These are phyloP conservation scores for Graphium colonna DNA, from an alignment of 2,888 invertebrate genomes.

Conservation along the genomic window DNA sequence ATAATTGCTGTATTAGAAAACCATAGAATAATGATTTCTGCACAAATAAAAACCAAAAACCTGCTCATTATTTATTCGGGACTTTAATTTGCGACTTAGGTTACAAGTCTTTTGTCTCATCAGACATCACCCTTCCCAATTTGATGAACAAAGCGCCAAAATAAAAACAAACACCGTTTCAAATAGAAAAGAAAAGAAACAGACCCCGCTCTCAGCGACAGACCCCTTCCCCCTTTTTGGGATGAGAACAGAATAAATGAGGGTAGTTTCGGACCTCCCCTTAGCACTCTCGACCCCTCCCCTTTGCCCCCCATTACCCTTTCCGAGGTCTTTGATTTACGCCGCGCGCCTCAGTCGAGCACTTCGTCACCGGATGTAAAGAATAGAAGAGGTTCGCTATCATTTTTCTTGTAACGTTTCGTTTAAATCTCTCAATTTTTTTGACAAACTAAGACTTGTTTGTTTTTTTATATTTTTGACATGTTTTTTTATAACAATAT, in stretches of 20 bases:
- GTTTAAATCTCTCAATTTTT: too few relatives aligned
- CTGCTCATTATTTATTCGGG: too few relatives aligned
- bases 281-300: too few relatives aligned
- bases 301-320: background rate
- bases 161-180: background rate
- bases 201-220: background rate
- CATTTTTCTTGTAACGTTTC: background rate
- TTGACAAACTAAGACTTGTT: too few relatives aligned
- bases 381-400: background rate
- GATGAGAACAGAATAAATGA: constrained; percentile 12
- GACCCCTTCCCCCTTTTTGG: background rate
- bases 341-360: background rate
- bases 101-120: too few relatives aligned
- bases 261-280: constrained; percentile 1
- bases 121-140: background rate
- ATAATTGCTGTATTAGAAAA: too few relatives aligned
- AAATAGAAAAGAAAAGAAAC: background rate
- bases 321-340: constrained; percentile 11
- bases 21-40: too few relatives aligned
- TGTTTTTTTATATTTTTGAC: too few relatives aligned
- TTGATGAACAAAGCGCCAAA: background rate
- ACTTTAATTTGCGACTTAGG: too few relatives aligned
- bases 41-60: too few relatives aligned
- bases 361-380: background rate
- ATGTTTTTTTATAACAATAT: too few relatives aligned